Evolutionary conservation across 1,140 invertebrate species (phyloP).

Genomic region (Steinernema khuongi): DNA sequence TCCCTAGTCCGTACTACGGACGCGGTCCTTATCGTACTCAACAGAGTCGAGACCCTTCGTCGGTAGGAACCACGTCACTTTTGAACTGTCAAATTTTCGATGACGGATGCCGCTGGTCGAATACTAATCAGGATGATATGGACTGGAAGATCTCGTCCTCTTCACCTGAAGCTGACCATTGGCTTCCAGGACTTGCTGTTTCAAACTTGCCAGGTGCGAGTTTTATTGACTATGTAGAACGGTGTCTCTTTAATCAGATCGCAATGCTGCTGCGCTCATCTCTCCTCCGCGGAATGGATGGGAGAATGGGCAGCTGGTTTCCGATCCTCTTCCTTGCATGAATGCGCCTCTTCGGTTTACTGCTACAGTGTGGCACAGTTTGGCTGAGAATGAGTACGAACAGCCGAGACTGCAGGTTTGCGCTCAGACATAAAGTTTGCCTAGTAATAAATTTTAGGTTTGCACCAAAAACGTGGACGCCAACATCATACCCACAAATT

Average conservation of each 20-base stretch:
- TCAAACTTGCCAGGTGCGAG: constrained; percentile 25
- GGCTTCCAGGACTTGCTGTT: constrained; percentile 19
- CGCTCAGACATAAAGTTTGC: background rate
- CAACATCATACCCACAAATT: constrained; percentile 28
- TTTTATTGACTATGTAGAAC: background rate
- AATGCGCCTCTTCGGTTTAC: constrained; percentile 21
- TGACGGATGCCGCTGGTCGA: constrained; percentile 30
- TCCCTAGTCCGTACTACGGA: constrained; percentile 23
- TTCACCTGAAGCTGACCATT: constrained; percentile 27
- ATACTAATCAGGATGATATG: constrained; percentile 36
- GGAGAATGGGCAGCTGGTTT: constrained; percentile 35
- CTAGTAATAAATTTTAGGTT: constrained; percentile 27
- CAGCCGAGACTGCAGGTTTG: constrained; percentile 35
- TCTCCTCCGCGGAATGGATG: constrained; percentile 29
- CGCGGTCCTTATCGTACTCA: constrained; percentile 22
- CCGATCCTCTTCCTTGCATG: constrained; percentile 33
- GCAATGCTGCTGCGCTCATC: constrained; percentile 27
- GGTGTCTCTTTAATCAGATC: constrained; percentile 2
- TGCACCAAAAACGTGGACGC: constrained; percentile 33
- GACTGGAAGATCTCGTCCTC: constrained; percentile 26
- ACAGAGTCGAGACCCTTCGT: constrained; percentile 10
- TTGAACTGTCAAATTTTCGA: constrained; percentile 33
- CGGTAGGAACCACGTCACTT: background rate
- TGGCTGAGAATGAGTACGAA: constrained; percentile 16
- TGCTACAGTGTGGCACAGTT: constrained; percentile 32